These are phyloP conservation scores for Campoplex capitator DNA, from an alignment of 2,888 invertebrate genomes.

Conservation along the genomic window DNA sequence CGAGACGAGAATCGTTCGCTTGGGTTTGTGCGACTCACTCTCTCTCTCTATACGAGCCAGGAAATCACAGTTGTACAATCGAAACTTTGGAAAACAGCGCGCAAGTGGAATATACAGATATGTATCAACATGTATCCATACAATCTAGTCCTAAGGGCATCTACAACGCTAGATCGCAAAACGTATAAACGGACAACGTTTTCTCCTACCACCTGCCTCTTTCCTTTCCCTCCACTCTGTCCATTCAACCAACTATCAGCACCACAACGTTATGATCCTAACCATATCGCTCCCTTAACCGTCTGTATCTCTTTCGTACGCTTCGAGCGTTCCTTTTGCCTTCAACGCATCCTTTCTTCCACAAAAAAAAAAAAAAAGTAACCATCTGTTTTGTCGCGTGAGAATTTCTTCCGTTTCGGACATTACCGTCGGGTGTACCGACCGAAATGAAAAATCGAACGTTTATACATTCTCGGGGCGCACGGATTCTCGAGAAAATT, in stretches of 20 bases:
- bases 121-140: neutral
- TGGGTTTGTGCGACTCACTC: constrained; percentile 50
- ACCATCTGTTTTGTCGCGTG: constrained; percentile 11
- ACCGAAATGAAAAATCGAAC: constrained; percentile 43
- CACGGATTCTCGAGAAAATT: constrained; percentile 51
- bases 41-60: constrained; percentile 5
- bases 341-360: neutral
- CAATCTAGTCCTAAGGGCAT: constrained; percentile 32
- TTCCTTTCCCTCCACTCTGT: neutral
- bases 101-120: constrained; percentile 18
- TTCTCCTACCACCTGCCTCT: constrained; percentile 1
- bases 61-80: constrained; percentile 75
- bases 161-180: constrained; percentile 26
- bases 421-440: neutral
- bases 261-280: constrained; percentile 48
- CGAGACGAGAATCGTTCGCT: constrained; percentile 63
- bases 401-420: neutral
- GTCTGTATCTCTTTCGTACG: constrained; percentile 60
- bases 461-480: constrained; percentile 38
- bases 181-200: constrained; percentile 54
- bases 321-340: constrained; percentile 37
- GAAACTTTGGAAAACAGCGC: constrained; percentile 78
- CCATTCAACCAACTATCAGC: constrained; percentile 47
- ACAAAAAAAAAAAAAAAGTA: too few relatives aligned
- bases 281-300: constrained; percentile 66